These are phyloP conservation scores for Campylorhamphus procurvoides DNA, from an alignment of 2,113 vertebrate genomes.

Conservation along the genomic window DNA sequence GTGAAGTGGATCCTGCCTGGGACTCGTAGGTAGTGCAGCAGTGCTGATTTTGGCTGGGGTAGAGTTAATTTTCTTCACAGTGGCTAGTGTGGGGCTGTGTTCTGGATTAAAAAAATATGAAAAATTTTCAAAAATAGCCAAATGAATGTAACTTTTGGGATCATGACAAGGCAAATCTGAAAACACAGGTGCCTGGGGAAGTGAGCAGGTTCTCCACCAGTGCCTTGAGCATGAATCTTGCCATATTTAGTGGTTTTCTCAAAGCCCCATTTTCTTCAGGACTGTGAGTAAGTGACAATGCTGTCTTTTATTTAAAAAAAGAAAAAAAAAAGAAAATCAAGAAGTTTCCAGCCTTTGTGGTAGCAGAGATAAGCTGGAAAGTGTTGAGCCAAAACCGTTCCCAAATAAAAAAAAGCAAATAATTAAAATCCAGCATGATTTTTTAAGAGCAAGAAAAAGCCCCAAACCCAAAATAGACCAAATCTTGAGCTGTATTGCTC, in stretches of 20 bases:
- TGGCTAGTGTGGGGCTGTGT: background rate
- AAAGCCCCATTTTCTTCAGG: background rate
- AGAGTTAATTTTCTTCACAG: background rate
- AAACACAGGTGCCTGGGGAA: fast-evolving
- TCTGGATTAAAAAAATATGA: background rate
- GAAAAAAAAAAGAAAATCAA: background rate
- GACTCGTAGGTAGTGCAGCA: background rate
- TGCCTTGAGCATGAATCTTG: fast-evolving
- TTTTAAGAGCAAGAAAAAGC: background rate
- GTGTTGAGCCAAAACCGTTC: background rate
- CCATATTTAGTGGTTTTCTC: constrained; percentile 1
- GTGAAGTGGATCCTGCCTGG: background rate
- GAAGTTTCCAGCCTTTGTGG: constrained; percentile 41
- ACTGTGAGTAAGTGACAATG: constrained; percentile 30
- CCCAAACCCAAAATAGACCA: background rate
- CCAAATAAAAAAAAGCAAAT: background rate
- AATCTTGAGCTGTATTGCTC: background rate
- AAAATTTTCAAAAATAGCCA: background rate
- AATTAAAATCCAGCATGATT: background rate
- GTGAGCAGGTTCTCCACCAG: background rate
- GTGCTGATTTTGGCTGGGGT: background rate
- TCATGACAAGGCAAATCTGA: background rate
- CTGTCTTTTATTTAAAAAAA: background rate
- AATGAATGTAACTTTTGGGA: background rate
- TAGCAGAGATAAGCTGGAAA: constrained; percentile 27